Evolutionary conservation across 1,140 invertebrate species (phyloP).

Genomic region (Caenorhabditis latens): DNA sequence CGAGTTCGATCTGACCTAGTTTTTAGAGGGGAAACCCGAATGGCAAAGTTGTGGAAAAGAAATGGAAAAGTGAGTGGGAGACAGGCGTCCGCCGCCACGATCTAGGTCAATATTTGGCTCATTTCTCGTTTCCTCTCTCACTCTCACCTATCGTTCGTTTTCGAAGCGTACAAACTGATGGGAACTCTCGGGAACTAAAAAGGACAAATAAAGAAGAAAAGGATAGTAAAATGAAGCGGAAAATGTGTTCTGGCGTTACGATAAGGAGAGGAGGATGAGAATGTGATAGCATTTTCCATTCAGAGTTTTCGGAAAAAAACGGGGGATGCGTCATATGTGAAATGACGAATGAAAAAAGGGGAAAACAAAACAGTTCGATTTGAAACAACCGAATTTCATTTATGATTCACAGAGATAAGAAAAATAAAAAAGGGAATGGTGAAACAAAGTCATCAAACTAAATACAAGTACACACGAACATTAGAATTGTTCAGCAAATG

Average conservation of each 20-base stretch:
- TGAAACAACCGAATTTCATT: no score
- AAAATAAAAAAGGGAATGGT: background rate
- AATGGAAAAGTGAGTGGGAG: background rate
- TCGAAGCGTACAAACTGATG: background rate
- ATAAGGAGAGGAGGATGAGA: background rate
- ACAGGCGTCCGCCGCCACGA: background rate
- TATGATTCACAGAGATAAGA: background rate
- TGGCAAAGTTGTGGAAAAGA: background rate
- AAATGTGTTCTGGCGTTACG: background rate
- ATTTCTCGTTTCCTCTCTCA: background rate
- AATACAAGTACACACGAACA: background rate
- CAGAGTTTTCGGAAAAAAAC: background rate
- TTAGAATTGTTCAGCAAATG: conserved; percentile 43
- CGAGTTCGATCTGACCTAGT: no score
- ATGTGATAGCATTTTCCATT: background rate
- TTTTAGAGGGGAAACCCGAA: background rate
- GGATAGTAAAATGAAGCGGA: background rate
- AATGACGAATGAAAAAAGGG: background rate
- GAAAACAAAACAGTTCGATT: background rate
- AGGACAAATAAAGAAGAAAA: conserved; percentile 18
- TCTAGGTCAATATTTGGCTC: conserved; percentile 49
- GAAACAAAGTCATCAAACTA: background rate
- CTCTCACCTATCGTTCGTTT: background rate
- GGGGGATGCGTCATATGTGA: conserved; percentile 7
- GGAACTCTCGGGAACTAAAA: background rate